phyloP scores from a whole-genome alignment of 2,113 vertebrate species.

The Microcebus griseorufus region DNA sequence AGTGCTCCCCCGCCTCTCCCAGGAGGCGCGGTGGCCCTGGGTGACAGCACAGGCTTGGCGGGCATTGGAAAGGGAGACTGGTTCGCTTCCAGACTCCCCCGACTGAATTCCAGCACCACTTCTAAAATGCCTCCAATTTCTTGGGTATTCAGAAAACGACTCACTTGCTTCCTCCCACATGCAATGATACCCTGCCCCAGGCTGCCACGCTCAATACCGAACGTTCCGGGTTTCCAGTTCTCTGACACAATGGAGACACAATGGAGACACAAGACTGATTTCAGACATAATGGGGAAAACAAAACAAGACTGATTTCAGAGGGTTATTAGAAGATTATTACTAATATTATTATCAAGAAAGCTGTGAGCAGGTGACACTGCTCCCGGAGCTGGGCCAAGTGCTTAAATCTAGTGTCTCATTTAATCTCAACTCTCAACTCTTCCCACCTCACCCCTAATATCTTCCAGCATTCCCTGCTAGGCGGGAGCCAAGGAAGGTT shows the following conservation, averaged over 20 bases:
- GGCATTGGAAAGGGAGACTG: neutral
- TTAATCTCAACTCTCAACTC: too few species aligned
- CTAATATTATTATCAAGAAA: too few species aligned
- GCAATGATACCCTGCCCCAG: neutral
- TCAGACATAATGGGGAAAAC: neutral
- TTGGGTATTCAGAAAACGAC: neutral
- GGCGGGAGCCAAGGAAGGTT: neutral
- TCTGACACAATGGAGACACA: neutral
- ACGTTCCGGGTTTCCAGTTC: neutral
- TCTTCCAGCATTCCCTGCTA: neutral
- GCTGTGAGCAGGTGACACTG: neutral
- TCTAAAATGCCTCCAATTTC: neutral
- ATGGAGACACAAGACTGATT: neutral
- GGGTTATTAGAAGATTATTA: neutral
- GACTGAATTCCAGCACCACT: neutral
- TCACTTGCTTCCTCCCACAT: neutral
- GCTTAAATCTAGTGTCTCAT: fast-evolving
- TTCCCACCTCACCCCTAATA: neutral
- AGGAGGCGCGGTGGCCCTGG: neutral
- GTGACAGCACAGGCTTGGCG: neutral
- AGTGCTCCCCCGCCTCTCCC: neutral
- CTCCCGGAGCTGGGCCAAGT: neutral
- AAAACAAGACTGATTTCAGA: neutral
- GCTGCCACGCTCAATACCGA: neutral
- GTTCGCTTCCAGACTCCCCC: neutral